Percentiles rank a stretch among this genome's conserved stretches.
Conservation (phyloP, 2,797 vertebrate genomes). For the Ptychobarbus kaznakovi region DNA sequence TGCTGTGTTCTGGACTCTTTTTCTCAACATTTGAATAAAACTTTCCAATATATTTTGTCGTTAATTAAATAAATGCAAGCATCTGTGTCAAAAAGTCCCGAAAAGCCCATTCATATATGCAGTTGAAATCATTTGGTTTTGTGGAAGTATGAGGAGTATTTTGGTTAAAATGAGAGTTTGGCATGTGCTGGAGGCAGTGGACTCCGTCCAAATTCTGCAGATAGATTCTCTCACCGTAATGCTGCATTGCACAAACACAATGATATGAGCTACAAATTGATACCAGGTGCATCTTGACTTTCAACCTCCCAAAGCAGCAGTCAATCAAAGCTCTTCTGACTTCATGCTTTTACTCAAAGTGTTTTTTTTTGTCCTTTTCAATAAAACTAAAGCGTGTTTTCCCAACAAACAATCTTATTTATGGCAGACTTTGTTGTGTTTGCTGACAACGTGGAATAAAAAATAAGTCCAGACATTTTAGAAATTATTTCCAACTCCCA, state of each 20-base stretch:
- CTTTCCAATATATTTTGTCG: not conserved
- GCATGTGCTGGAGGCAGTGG: slow-evolving; percentile 26
- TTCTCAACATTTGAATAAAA: not conserved
- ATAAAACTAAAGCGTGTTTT: slow-evolving; percentile 9
- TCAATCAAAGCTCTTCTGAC: slow-evolving; percentile 36
- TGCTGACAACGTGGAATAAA: not conserved
- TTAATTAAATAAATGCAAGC: not conserved
- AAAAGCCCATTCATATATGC: not conserved
- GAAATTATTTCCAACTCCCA: not conserved
- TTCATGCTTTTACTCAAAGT: slow-evolving; percentile 27
- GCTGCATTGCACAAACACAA: slow-evolving; percentile 30
- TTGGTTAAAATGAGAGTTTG: slow-evolving; percentile 11
- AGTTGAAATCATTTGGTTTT: not conserved
- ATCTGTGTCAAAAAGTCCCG: not conserved
- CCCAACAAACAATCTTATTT: slow-evolving; percentile 28
- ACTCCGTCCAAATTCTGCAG: slow-evolving; percentile 1
- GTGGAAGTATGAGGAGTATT: not conserved
- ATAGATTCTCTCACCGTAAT: slow-evolving; percentile 14
- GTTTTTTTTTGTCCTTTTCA: not conserved
- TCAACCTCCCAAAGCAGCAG: slow-evolving; percentile 31
- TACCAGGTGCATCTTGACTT: slow-evolving; percentile 38
- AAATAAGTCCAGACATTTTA: not conserved
- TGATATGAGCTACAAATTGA: slow-evolving; percentile 39
- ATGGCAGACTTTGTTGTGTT: slow-evolving; percentile 15
- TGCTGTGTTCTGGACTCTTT: not conserved